Percentiles rank a stretch among this genome's conserved stretches.
These are phyloP conservation scores for Mythimna lalbum DNA, from an alignment of 2,888 invertebrate species.

Conservation along the genomic window DNA sequence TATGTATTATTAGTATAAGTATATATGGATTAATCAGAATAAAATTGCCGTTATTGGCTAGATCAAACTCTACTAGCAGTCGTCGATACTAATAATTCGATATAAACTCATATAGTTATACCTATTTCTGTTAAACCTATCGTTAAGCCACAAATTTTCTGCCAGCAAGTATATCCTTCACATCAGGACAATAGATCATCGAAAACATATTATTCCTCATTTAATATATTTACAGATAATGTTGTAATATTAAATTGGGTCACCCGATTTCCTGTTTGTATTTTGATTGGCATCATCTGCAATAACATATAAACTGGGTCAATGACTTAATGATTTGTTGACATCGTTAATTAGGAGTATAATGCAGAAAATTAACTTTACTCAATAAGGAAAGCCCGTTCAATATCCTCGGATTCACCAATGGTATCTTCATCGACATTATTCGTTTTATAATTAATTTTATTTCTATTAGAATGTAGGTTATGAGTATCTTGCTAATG, in stretches of 20 bases:
- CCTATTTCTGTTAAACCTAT: too few species aligned
- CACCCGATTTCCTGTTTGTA: conserved; percentile 35
- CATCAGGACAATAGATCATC: background rate
- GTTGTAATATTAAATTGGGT: conserved; percentile 3
- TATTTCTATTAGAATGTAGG: background rate
- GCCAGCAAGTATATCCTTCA: background rate
- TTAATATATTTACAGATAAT: background rate
- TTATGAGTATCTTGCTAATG: background rate
- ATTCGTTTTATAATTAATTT: background rate
- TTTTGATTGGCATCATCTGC: conserved; percentile 6
- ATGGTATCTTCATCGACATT: background rate
- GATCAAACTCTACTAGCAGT: too few species aligned
- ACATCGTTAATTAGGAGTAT: background rate
- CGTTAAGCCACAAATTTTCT: too few species aligned
- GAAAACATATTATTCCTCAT: background rate
- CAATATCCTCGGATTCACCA: background rate
- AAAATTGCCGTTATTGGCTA: too few species aligned
- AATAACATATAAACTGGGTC: background rate
- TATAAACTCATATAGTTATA: too few species aligned
- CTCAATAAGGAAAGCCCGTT: background rate
- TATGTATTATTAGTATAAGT: too few species aligned
- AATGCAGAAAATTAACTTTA: background rate
- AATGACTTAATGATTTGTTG: conserved; percentile 14
- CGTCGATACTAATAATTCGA: too few species aligned
- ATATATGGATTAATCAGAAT: too few species aligned